Conservation (phyloP, 64 coral and sea anemone species). For the Montipora foliosa region DNA sequence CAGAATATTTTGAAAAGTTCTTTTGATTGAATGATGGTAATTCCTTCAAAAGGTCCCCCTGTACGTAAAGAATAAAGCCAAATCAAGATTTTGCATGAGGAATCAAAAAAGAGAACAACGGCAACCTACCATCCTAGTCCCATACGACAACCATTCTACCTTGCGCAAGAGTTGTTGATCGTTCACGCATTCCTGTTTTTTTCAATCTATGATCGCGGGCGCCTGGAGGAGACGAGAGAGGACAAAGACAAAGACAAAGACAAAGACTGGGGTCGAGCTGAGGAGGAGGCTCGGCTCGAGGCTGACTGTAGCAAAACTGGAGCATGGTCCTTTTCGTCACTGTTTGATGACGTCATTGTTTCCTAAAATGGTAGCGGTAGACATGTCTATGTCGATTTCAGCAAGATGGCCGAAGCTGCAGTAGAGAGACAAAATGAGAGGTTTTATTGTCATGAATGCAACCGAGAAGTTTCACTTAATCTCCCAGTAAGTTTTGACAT, state of each 20-base stretch:
- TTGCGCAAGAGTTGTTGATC: neutral
- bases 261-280: too few relatives aligned
- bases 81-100: neutral
- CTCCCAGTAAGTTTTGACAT: conserved; percentile 65
- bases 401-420: conserved; percentile 88
- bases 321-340: neutral
- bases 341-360: conserved; percentile 32
- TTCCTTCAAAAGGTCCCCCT: conserved; percentile 92
- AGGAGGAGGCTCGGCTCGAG: too few relatives aligned
- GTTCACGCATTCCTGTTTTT: neutral
- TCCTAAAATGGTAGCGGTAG: conserved; percentile 12
- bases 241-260: too few relatives aligned
- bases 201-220: neutral
- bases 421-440: conserved; percentile 81
- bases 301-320: neutral
- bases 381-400: conserved; percentile 18
- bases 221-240: too few relatives aligned
- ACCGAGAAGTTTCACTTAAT: conserved; percentile 87
- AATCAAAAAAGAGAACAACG: neutral
- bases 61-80: neutral
- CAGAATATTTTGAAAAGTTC: conserved; percentile 88
- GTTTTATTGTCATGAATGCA: conserved; percentile 92
- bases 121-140: neutral
- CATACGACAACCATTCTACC: neutral
- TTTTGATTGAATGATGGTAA: conserved; percentile 88